Evolutionary conservation across 1,140 invertebrate species (phyloP), one percentile per base, ranked within the genome.

Genomic region (Brachionus paranguensis): DNA sequence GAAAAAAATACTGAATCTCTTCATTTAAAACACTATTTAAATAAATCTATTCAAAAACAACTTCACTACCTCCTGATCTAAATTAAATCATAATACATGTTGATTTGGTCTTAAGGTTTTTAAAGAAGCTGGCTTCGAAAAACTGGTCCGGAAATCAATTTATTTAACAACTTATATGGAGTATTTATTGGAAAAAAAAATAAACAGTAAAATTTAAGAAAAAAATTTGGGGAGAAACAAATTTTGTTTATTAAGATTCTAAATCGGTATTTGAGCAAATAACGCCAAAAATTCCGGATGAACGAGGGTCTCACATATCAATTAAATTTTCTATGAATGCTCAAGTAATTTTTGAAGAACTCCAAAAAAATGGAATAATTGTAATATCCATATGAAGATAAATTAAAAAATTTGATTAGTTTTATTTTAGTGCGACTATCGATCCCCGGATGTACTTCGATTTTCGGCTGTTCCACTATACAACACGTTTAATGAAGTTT

Each of bases 81-180:
- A 33, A 37, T 37, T 37, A 37, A 37, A 37, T 37, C 33, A 37
- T 6, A 37, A 37, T 37, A 37, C 5, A 37, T 7, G 2, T 37
- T 37, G 33, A 7, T 37, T 37, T 37, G 33, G 33, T 37, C 2
- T 37, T 47, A 85, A 92, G 91, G 88, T 92, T 41, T 92, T 91
- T 85, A 88, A 89, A 20, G 88, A 91, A 86, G 91, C 90, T 1
- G 86, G 86, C 0, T 89, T 92, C 86, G 86, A 88, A 29, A 87
- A 89, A 11, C 83, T 92, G 5, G 78, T 88, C 11, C 85, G 86
- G 8, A 92, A 92, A 86, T 91, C 91, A 37, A 87, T 86, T 78
- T 86, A 91, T 27, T 85, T 92, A 14, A 92, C 92, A 3, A 91
- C 90, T 1, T 92, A 92, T 85, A 85, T 92, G 45, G 91, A 92